Evolutionary conservation across 2,888 invertebrate species (phyloP).

Genomic region (Acrobasis suavella): DNA sequence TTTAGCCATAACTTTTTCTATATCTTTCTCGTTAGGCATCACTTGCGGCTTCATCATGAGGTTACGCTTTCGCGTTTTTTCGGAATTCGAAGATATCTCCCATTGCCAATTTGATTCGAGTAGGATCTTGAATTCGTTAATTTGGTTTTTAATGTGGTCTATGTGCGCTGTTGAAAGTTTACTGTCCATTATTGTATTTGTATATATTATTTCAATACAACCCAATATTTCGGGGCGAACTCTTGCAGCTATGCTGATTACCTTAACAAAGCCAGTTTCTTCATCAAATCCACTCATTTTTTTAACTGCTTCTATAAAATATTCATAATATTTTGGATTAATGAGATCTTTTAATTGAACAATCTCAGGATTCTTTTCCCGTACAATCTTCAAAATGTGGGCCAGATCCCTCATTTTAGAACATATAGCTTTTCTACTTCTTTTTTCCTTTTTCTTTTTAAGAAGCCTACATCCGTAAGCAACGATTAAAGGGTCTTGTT

Average conservation of each 20-base stretch:
- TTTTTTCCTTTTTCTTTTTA: not conserved
- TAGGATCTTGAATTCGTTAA: slow-evolving; percentile 24
- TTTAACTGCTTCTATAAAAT: slow-evolving; percentile 27
- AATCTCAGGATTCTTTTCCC: not conserved
- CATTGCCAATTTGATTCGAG: slow-evolving; percentile 28
- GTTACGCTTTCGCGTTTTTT: slow-evolving; percentile 26
- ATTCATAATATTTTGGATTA: slow-evolving; percentile 27
- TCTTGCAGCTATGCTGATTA: slow-evolving; percentile 27
- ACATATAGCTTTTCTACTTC: not conserved
- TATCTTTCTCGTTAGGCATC: not conserved
- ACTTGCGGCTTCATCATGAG: slow-evolving; percentile 25
- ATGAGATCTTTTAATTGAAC: not conserved
- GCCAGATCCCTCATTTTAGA: not conserved
- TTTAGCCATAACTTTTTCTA: no score
- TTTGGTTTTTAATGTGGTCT: no score
- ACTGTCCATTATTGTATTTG: slow-evolving; percentile 23
- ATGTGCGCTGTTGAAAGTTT: no score
- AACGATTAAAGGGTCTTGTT: not conserved
- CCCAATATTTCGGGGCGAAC: slow-evolving; percentile 25
- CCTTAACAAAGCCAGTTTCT: slow-evolving; percentile 26
- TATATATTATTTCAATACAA: slow-evolving; percentile 27
- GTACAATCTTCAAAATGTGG: not conserved
- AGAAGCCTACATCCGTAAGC: not conserved
- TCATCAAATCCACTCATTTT: slow-evolving; percentile 30
- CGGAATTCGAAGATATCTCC: slow-evolving; percentile 29